Conservation (phyloP, 2,797 vertebrate genomes). For the Coregonus ussuriensis region DNA sequence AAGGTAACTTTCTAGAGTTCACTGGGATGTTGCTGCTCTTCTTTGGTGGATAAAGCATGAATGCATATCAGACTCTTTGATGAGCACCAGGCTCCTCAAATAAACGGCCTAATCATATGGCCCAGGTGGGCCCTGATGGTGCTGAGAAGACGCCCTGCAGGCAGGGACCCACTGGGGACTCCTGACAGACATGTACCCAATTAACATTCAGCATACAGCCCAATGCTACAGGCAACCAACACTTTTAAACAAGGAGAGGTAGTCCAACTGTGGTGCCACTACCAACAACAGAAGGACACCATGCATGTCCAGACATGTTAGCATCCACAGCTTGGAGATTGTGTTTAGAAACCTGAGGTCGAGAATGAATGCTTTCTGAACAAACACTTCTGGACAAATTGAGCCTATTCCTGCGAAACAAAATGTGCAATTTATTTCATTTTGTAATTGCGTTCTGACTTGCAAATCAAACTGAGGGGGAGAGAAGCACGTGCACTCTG, state of each 20-base stretch:
- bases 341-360: not conserved
- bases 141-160: constrained; percentile 51
- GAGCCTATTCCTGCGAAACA: not conserved
- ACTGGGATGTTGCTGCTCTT: constrained; percentile 26
- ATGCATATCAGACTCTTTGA: constrained; percentile 47
- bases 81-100: constrained; percentile 43
- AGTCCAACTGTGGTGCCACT: not conserved
- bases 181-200: constrained; percentile 62
- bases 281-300: constrained; percentile 25
- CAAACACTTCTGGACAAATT: not conserved
- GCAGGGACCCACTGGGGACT: constrained; percentile 46
- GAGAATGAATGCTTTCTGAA: not conserved
- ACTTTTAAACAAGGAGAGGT: not conserved
- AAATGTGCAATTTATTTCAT: not conserved
- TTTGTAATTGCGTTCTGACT: not conserved
- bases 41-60: constrained; percentile 18
- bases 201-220: constrained; percentile 58
- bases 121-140: constrained; percentile 31
- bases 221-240: constrained; percentile 53
- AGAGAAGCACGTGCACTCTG: not conserved
- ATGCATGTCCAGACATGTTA: constrained; percentile 14
- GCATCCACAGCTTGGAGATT: not conserved
- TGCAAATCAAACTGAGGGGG: not conserved
- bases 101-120: constrained; percentile 33
- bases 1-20: constrained; percentile 23